A percentile compares a stretch with the other conserved stretches of the same genome.
phyloP scores from a whole-genome alignment of 2,888 invertebrate species.

The Smittia sp. region DNA sequence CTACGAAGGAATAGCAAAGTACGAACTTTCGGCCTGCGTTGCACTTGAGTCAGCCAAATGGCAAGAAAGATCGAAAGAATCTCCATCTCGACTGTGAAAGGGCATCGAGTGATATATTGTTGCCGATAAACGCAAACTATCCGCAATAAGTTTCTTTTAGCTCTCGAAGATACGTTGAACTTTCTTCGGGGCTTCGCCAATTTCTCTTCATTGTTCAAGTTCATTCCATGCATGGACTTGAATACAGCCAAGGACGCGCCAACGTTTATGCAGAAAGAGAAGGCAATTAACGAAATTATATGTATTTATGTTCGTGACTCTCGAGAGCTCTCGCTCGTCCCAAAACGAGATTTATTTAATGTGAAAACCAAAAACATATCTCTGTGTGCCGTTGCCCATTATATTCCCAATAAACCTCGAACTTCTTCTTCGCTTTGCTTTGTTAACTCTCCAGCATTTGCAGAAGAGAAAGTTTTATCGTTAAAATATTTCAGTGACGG shows the following conservation, averaged over 20 bases:
- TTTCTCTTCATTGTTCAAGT: constrained; percentile 1
- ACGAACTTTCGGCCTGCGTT: too few species aligned
- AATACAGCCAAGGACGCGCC: not conserved
- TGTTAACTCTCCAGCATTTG: constrained; percentile 4
- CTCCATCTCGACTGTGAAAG: not conserved
- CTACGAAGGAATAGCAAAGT: not conserved
- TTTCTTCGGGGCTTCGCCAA: not conserved
- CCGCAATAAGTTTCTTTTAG: not conserved
- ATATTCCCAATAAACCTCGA: not conserved
- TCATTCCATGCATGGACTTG: not conserved
- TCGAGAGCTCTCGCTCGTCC: not conserved
- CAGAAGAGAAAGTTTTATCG: constrained; percentile 21
- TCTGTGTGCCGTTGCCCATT: not conserved
- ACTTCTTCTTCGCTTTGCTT: not conserved
- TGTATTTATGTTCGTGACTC: not conserved
- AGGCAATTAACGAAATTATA: not conserved
- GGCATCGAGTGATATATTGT: not conserved
- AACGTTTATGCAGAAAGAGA: not conserved
- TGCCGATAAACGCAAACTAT: not conserved
- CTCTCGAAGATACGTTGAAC: not conserved
- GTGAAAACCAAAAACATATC: not conserved
- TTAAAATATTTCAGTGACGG: constrained; percentile 21
- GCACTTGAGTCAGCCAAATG: too few species aligned
- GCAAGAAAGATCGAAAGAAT: not conserved
- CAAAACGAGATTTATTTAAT: constrained; percentile 4